Evolutionary conservation across 2,113 vertebrate genomes (phyloP).

Genomic region (Pipra filicauda): DNA sequence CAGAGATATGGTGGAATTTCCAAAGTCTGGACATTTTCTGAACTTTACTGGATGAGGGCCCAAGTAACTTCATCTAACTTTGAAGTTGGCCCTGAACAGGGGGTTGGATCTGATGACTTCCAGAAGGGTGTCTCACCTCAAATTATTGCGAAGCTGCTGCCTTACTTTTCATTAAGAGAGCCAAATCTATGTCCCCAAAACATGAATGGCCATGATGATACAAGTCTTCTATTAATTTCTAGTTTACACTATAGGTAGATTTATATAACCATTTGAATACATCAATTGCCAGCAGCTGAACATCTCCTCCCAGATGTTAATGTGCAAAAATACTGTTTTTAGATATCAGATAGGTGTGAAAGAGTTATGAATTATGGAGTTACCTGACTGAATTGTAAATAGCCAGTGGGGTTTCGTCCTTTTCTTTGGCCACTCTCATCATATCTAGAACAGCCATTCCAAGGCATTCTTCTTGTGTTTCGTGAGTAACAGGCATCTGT

Average conservation of each 20-base stretch:
- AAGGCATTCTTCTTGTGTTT: constrained; percentile 94
- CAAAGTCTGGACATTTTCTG: neutral
- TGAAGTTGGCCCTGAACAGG: neutral
- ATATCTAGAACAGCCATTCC: constrained; percentile 98
- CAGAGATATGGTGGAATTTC: neutral
- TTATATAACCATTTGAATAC: neutral
- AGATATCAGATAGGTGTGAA: neutral
- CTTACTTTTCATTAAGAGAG: neutral
- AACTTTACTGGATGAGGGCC: neutral
- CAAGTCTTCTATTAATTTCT: neutral
- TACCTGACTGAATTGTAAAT: constrained; percentile 91
- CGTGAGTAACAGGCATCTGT: constrained; percentile 85
- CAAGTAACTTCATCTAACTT: neutral
- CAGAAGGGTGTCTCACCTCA: neutral
- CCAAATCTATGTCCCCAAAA: neutral
- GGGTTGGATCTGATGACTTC: neutral
- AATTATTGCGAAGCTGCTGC: neutral
- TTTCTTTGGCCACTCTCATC: constrained; percentile 95
- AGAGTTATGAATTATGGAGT: neutral
- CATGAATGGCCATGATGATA: neutral
- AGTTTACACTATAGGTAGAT: neutral
- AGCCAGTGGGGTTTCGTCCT: constrained; percentile 82
- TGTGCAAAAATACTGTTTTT: neutral
- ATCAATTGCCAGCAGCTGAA: neutral
- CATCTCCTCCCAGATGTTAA: neutral